Base-by-base conservation (phyloP, 2,888 invertebrate genomes). In the Coleophora flavipennella region DNA sequence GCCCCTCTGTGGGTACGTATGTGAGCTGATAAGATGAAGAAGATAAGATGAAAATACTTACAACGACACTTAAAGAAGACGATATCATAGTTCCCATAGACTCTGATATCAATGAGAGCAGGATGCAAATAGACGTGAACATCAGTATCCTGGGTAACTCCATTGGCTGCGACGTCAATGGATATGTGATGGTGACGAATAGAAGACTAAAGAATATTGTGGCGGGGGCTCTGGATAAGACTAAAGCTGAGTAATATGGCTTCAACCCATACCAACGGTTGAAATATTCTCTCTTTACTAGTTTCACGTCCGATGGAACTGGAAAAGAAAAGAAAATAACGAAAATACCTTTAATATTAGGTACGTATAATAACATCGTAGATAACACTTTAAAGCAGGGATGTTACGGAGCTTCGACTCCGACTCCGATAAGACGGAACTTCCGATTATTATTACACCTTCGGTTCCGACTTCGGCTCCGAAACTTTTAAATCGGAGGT, bases 251-350 rank as follows among this genome's bases (percentile, higher is more conserved):
- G 64, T 92, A 95, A 59, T 94, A 94, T 0, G 94, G 89, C 58
- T 91, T 91, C 13, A 94, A 63, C 2, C 90, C 87, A 60, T 94
- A 95, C 94, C 94, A 95, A 35, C 92, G 88, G 67, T 95, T 95
- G 62, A 94, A 94, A 57, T 94, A 90, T 62, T 95, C 94, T 35
- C 93, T 79, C 63, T 93, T 94, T 8, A 94, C 69, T 12, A 93
- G 73, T 51, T 90, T 90, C 1, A 94, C 90, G 78, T 94, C 92
- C 33, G 80, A 85, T 12, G 94, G 94, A 87, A 92, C 94, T 94
- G 72, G 26, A 87, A 87, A 40, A 9, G n/a, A 29, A 29, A 8
- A 6, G 20, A 20, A 20, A 20, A 4, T 4, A 20, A 20, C 3
- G 6, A 20, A 4, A 20, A 20, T 20, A 4, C 3, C 6, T 20